Evolutionary conservation across 2,113 vertebrate species (phyloP).

Genomic region (Sterrhoptilus dennistouni): DNA sequence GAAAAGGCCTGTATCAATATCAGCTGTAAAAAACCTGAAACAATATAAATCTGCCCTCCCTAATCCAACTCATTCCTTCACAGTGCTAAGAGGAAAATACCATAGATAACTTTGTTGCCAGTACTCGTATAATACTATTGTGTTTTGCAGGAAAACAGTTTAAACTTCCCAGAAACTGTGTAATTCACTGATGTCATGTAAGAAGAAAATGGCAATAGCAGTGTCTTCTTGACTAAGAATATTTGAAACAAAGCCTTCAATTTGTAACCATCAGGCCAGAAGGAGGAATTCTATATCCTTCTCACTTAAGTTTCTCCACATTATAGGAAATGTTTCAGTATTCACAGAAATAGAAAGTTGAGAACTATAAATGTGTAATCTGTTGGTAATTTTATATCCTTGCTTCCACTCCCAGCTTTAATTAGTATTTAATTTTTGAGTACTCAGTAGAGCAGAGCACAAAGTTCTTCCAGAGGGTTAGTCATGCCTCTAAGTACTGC

Average conservation of each 20-base stretch:
- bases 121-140: neutral
- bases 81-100: neutral
- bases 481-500: neutral
- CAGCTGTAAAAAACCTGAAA: neutral
- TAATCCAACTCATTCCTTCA: neutral
- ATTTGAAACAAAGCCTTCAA: neutral
- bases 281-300: neutral
- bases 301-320: neutral
- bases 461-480: neutral
- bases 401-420: neutral
- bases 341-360: neutral
- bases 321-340: neutral
- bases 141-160: neutral
- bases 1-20: neutral
- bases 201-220: neutral
- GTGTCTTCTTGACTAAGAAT: neutral
- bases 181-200: neutral
- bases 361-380: neutral
- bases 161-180: neutral
- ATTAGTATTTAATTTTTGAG: neutral
- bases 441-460: neutral
- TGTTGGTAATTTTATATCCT: neutral
- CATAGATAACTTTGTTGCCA: neutral
- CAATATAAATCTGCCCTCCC: neutral
- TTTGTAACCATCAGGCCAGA: neutral